These are phyloP conservation scores for Oostethus manadensis DNA, from an alignment of 2,113 vertebrate species.

Conservation along the genomic window DNA sequence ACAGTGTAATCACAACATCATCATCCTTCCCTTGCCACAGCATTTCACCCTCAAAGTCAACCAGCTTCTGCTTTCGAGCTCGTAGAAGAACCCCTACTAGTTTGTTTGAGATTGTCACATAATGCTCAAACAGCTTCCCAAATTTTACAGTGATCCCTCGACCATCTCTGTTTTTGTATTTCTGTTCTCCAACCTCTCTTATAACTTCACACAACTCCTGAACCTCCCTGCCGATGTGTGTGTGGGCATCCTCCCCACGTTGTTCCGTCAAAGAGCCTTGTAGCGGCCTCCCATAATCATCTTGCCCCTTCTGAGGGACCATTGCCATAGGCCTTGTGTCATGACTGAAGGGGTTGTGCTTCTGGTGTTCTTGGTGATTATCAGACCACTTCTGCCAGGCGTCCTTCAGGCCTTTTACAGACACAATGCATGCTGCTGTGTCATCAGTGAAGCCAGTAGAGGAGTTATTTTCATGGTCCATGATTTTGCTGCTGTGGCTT, in stretches of 20 bases:
- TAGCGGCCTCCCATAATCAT: constrained; percentile 78
- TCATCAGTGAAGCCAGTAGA: constrained; percentile 12
- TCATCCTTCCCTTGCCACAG: constrained; percentile 90
- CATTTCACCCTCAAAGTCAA: constrained; percentile 88
- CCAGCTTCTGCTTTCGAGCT: constrained; percentile 80
- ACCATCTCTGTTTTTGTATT: constrained; percentile 8
- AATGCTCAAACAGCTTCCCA: constrained; percentile 79
- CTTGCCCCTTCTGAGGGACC: constrained; percentile 42
- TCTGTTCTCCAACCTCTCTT: constrained; percentile 64
- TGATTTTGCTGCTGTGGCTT: constrained; percentile 19
- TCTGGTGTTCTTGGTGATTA: constrained; percentile 78
- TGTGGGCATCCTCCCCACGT: constrained; percentile 80
- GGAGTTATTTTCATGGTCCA: constrained; percentile 37
- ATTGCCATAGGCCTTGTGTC: constrained; percentile 27
- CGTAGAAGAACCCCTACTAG: constrained; percentile 83
- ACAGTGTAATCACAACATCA: constrained; percentile 74
- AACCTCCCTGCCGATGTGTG: constrained; percentile 76
- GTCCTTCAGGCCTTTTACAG: constrained; percentile 74
- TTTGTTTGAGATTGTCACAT: constrained; percentile 87
- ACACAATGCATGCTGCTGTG: constrained; percentile 32
- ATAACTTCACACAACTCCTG: constrained; percentile 79
- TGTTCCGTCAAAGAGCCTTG: constrained; percentile 80
- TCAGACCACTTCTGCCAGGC: constrained; percentile 85
- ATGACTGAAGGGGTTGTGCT: constrained; percentile 80
- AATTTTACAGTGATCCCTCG: constrained; percentile 70